These are phyloP conservation scores for Odontomyia ornata DNA, from an alignment of 2,888 invertebrate species.

Conservation along the genomic window DNA sequence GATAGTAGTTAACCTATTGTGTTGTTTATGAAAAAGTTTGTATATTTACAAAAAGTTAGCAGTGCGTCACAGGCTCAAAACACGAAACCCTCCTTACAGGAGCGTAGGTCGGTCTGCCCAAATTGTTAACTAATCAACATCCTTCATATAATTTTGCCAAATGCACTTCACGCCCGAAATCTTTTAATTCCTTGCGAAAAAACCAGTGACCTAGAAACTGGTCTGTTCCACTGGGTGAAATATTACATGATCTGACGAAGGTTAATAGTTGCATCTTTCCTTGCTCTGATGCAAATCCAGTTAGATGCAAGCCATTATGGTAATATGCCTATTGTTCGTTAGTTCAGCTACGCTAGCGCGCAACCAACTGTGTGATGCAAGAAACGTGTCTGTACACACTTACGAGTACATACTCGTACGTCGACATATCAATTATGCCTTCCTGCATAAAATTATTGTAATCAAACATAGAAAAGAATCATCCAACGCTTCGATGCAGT, in stretches of 20 bases:
- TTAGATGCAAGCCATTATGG: not conserved
- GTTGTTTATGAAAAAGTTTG: no score
- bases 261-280: not conserved
- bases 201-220: not conserved
- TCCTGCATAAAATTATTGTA: not conserved
- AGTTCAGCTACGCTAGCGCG: not conserved
- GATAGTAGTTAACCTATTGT: no score
- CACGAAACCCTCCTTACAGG: no score
- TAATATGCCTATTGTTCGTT: not conserved
- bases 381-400: not conserved
- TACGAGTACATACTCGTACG: not conserved
- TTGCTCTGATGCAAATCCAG: not conserved
- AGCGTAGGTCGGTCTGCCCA: no score
- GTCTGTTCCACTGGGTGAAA: not conserved
- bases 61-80: no score
- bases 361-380: not conserved
- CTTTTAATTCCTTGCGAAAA: not conserved
- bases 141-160: no score
- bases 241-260: not conserved
- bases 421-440: not conserved
- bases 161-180: no score
- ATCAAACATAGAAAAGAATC: not conserved
- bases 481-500: not conserved
- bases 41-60: no score
- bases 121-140: no score